phyloP scores from a whole-genome alignment of 1,140 invertebrate genomes.

The Muscidifurax raptorellus region DNA sequence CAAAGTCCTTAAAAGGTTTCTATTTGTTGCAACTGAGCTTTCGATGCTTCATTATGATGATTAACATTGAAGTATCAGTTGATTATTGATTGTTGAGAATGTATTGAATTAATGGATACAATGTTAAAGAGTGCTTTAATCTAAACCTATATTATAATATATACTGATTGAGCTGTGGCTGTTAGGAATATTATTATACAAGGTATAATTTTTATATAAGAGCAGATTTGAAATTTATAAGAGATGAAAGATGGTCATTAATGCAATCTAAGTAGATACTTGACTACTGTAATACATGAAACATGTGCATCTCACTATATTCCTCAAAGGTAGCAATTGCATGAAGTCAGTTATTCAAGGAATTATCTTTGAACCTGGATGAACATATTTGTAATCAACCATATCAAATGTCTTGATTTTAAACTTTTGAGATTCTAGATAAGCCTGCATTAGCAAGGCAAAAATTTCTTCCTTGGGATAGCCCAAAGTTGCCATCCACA shows the following conservation, averaged over 20 bases:
- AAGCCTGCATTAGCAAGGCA: background rate
- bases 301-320: conserved; percentile 7
- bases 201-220: conserved; percentile 23
- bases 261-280: conserved; percentile 55
- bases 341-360: conserved; percentile 10
- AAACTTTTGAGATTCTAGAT: conserved; percentile 3
- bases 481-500: conserved; percentile 36
- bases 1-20: background rate
- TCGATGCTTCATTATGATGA: conserved; percentile 18
- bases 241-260: conserved; percentile 54
- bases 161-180: conserved; percentile 56
- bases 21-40: conserved; percentile 14
- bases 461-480: conserved; percentile 26
- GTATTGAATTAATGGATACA: conserved; percentile 16
- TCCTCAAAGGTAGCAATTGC: background rate
- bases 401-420: conserved; percentile 36
- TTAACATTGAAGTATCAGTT: conserved; percentile 16
- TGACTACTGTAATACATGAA: conserved; percentile 15
- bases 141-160: conserved; percentile 42
- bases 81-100: conserved; percentile 36
- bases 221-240: conserved; percentile 42
- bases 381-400: conserved; percentile 32
- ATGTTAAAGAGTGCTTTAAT: conserved; percentile 30
- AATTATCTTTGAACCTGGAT: conserved; percentile 49
- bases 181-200: conserved; percentile 40